phyloP scores from a whole-genome alignment of 1,140 invertebrate genomes.

The Megalopta genalis region DNA sequence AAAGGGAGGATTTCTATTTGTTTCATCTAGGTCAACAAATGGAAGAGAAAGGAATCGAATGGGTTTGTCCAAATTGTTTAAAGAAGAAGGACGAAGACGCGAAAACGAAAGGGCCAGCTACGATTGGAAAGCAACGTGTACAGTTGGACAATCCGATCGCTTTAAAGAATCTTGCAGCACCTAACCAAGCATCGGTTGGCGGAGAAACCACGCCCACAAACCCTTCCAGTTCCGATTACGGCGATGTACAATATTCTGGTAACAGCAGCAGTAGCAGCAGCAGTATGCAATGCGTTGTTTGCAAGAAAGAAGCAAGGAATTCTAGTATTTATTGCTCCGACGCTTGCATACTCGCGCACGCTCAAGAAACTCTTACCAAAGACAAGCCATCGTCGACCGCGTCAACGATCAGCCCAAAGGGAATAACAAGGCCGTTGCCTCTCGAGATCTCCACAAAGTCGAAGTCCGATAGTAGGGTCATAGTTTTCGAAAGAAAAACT shows the following conservation, averaged over 20 bases:
- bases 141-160: conserved; percentile 33
- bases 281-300: conserved; percentile 85
- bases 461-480: conserved; percentile 81
- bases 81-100: conserved; percentile 82
- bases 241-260: conserved; percentile 35
- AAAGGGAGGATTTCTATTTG: neutral
- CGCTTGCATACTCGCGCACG: conserved; percentile 91
- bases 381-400: conserved; percentile 68
- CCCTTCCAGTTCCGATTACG: conserved; percentile 14
- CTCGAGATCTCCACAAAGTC: conserved; percentile 63
- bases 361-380: conserved; percentile 85
- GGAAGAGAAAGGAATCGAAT: conserved; percentile 93
- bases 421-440: conserved; percentile 67
- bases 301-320: conserved; percentile 85
- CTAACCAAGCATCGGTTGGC: neutral
- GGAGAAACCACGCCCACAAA: conserved; percentile 29
- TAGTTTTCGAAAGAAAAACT: conserved; percentile 89
- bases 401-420: conserved; percentile 55
- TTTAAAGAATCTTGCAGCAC: neutral
- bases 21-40: conserved; percentile 85
- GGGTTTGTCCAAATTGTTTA: conserved; percentile 93
- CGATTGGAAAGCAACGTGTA: conserved; percentile 44
- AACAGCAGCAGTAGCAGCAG: conserved; percentile 21
- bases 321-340: conserved; percentile 93
- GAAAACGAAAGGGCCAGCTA: conserved; percentile 48